phyloP scores from a whole-genome alignment of 2,113 vertebrate genomes.

The Periophthalmodon schlosseri region DNA sequence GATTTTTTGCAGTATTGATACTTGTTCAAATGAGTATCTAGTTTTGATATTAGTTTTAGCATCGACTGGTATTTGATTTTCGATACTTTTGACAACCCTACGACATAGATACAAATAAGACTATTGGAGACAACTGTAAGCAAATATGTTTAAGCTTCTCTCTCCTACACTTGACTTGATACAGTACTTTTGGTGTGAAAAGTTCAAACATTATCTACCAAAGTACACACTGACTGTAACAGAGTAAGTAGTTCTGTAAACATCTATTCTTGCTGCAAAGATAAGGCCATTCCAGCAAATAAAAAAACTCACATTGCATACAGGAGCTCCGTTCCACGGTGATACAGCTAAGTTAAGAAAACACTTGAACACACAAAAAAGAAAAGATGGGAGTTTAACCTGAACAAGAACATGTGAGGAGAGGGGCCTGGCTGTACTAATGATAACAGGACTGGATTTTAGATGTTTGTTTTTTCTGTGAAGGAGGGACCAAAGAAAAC shows the following conservation, averaged over 20 bases:
- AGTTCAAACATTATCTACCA: constrained; percentile 5
- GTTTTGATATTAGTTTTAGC: no score
- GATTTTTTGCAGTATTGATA: no score
- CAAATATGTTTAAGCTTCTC: no score
- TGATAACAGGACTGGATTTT: constrained; percentile 9
- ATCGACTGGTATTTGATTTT: no score
- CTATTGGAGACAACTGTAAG: background rate
- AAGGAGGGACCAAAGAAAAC: background rate
- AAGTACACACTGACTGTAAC: background rate
- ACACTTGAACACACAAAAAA: constrained; percentile 39
- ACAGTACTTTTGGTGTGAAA: constrained; percentile 11
- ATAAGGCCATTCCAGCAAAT: constrained; percentile 1
- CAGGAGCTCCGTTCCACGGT: constrained; percentile 27
- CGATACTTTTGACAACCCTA: no score
- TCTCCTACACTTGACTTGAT: background rate
- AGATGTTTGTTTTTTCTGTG: background rate
- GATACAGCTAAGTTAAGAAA: constrained; percentile 20
- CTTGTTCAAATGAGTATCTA: no score
- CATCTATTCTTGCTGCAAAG: background rate
- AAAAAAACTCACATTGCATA: constrained; percentile 26
- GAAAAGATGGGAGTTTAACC: constrained; percentile 29
- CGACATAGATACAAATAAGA: no score
- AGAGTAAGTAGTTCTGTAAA: background rate
- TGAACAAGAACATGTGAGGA: constrained; percentile 7
- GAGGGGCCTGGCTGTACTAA: background rate